Conservation (phyloP, 1,140 invertebrate species). For the Bombus difficillimus region DNA sequence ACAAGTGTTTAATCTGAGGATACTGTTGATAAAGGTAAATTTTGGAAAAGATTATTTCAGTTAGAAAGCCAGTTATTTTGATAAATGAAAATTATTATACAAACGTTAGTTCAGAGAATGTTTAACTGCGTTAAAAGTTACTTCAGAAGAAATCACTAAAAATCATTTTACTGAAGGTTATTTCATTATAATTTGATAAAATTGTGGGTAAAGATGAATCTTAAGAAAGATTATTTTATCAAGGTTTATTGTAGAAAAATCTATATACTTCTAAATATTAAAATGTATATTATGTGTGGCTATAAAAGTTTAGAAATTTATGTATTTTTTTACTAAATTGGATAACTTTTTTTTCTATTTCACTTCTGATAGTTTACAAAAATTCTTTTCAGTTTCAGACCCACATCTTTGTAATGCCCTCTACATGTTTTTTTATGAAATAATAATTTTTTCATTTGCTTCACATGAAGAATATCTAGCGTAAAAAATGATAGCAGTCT, state of each 20-base stretch:
- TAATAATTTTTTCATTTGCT: not conserved
- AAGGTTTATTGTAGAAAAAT: too few relatives aligned
- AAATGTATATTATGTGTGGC: too few relatives aligned
- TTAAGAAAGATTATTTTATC: not conserved
- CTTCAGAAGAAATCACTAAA: not conserved
- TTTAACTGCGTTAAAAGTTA: not conserved
- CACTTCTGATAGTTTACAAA: not conserved
- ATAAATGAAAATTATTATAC: not conserved
- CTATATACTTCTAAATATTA: too few relatives aligned
- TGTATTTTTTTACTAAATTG: not conserved
- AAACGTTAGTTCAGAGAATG: not conserved
- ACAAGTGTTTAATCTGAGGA: not conserved
- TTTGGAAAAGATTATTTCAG: not conserved
- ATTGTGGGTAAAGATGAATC: not conserved
- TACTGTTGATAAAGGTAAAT: not conserved
- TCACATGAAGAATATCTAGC: not conserved
- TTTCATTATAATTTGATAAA: not conserved
- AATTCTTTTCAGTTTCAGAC: not conserved
- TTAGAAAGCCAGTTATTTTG: not conserved
- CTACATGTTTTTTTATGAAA: not conserved
- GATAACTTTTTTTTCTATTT: not conserved
- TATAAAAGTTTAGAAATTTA: not conserved
- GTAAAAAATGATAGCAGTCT: not conserved
- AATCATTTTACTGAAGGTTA: too few relatives aligned
- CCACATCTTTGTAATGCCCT: not conserved